These are phyloP conservation scores for Pantherophis guttatus DNA, from an alignment of 2,113 vertebrate species.

Conservation along the genomic window DNA sequence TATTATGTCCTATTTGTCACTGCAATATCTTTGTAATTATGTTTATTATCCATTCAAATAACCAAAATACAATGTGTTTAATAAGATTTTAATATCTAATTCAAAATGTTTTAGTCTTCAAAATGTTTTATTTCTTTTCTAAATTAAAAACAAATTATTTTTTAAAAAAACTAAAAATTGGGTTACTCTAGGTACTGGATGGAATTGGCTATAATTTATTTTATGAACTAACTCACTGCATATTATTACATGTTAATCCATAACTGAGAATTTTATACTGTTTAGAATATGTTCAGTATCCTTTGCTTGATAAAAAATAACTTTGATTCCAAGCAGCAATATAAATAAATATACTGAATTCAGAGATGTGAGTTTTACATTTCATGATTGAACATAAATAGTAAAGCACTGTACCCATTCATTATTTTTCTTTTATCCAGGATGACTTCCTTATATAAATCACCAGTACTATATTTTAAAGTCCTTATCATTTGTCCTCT, in stretches of 20 bases:
- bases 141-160: not conserved
- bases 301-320: not conserved
- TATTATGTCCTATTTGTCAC: not conserved
- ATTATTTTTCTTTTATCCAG: not conserved
- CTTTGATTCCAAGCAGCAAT: not conserved
- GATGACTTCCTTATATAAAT: not conserved
- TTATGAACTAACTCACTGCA: not conserved
- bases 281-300: not conserved
- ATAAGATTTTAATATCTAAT: not conserved
- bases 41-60: not conserved
- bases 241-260: not conserved
- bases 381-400: not conserved
- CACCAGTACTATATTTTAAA: not conserved
- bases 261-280: not conserved
- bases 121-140: not conserved
- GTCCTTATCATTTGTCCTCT: not conserved
- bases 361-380: not conserved
- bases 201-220: not conserved
- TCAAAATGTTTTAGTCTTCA: not conserved
- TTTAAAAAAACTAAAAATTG: not conserved
- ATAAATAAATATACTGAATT: not conserved
- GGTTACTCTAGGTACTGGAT: not conserved
- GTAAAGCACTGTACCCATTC: not conserved
- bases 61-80: not conserved
- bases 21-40: not conserved